Conservation (phyloP, 2,113 vertebrate species). For the Motacilla alba region DNA sequence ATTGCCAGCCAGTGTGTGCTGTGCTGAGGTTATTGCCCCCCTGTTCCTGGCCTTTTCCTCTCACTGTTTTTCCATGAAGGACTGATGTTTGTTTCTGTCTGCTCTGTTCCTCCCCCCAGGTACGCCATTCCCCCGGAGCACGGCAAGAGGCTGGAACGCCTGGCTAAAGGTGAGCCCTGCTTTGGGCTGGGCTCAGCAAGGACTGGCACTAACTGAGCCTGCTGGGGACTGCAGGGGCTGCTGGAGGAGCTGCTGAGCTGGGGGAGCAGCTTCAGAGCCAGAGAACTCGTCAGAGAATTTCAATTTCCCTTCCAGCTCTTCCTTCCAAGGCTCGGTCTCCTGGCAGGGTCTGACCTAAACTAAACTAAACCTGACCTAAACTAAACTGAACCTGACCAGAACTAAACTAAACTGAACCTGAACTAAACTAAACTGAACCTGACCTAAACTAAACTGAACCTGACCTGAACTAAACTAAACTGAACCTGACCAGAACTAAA, state of each 20-base stretch:
- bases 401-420: no score
- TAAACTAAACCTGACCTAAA: no score
- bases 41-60: neutral
- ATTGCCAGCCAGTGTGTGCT: neutral
- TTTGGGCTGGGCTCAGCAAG: neutral
- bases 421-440: no score
- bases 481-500: no score
- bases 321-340: neutral
- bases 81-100: neutral
- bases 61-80: fast-evolving
- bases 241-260: neutral
- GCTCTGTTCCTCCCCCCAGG: slow-evolving; percentile 69
- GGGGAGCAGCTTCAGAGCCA: neutral
- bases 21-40: neutral
- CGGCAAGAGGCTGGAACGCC: slow-evolving; percentile 91
- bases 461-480: no score
- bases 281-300: neutral
- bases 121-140: slow-evolving; percentile 94
- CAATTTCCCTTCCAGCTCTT: neutral
- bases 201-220: neutral
- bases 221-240: neutral
- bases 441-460: no score
- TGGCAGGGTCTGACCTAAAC: fast-evolving
- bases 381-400: no score
- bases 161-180: slow-evolving; percentile 86